Conservation (phyloP, 1,140 invertebrate genomes). For the Heliconius nattereri region DNA sequence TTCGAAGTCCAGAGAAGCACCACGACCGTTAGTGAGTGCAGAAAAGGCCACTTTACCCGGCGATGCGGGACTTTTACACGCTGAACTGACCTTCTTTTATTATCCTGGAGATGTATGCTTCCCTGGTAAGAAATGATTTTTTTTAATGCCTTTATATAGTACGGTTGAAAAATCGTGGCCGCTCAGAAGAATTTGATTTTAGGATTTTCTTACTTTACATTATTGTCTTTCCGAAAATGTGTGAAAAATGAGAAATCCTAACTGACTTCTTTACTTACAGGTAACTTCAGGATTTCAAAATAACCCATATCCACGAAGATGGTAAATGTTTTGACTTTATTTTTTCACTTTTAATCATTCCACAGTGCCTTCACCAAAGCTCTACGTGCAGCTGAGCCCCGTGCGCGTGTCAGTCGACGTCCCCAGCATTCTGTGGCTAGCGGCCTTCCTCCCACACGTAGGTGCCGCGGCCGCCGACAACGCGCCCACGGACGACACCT, state of each 20-base stretch:
- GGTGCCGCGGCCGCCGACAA: slow-evolving; percentile 74
- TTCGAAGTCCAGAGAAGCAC: slow-evolving; percentile 61
- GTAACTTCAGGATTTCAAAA: neutral
- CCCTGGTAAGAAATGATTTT: slow-evolving; percentile 84
- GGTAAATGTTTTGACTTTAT: neutral
- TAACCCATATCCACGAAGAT: neutral
- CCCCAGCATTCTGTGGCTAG: slow-evolving; percentile 94
- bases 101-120: slow-evolving; percentile 96
- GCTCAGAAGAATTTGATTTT: too few species aligned
- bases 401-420: slow-evolving; percentile 92
- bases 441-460: slow-evolving; percentile 95
- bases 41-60: slow-evolving; percentile 94
- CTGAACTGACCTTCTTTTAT: slow-evolving; percentile 98
- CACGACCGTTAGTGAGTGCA: slow-evolving; percentile 82
- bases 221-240: too few species aligned
- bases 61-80: slow-evolving; percentile 94
- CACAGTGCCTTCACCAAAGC: slow-evolving; percentile 94
- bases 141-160: neutral
- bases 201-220: too few species aligned
- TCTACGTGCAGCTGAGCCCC: slow-evolving; percentile 95
- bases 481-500: slow-evolving; percentile 48
- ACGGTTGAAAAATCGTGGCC: too few species aligned
- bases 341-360: neutral
- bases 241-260: too few species aligned
- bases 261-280: too few species aligned